These are phyloP conservation scores for Batillaria attramentaria DNA, from an alignment of 1,140 invertebrate species.

Conservation along the genomic window DNA sequence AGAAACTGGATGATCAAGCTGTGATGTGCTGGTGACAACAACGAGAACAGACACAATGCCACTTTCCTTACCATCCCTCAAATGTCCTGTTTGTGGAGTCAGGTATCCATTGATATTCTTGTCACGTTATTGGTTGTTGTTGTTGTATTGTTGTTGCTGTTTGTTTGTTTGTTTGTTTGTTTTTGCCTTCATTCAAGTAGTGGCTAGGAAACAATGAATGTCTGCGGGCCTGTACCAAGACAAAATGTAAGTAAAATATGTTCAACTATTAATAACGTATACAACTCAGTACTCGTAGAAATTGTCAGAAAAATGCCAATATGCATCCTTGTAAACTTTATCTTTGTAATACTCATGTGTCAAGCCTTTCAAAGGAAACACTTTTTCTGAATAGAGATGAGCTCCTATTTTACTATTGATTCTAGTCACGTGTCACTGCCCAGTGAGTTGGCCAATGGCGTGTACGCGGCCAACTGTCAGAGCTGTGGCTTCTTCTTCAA, in stretches of 20 bases:
- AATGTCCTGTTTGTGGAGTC: slow-evolving; percentile 16
- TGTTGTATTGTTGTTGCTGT: background rate
- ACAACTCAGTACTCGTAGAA: background rate
- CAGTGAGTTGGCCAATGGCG: slow-evolving; percentile 3
- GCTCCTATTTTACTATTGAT: background rate
- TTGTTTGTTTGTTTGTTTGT: slow-evolving; percentile 8
- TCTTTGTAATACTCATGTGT: background rate
- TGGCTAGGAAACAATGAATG: background rate
- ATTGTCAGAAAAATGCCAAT: background rate
- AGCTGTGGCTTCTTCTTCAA: slow-evolving; percentile 58
- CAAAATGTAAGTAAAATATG: background rate
- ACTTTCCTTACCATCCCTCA: slow-evolving; percentile 14
- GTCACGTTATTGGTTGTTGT: background rate
- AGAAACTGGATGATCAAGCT: too few relatives aligned
- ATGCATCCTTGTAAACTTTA: background rate
- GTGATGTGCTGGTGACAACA: too few relatives aligned
- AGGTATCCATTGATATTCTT: too few relatives aligned
- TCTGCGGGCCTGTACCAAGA: background rate
- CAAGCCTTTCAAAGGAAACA: background rate
- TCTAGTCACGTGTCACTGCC: background rate
- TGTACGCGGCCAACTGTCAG: slow-evolving; percentile 55
- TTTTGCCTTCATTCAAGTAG: background rate
- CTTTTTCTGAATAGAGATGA: background rate
- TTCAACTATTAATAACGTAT: background rate
- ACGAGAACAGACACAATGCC: background rate